Conservation (phyloP, 2,888 invertebrate species). For the Parnassius mnemosyne region DNA sequence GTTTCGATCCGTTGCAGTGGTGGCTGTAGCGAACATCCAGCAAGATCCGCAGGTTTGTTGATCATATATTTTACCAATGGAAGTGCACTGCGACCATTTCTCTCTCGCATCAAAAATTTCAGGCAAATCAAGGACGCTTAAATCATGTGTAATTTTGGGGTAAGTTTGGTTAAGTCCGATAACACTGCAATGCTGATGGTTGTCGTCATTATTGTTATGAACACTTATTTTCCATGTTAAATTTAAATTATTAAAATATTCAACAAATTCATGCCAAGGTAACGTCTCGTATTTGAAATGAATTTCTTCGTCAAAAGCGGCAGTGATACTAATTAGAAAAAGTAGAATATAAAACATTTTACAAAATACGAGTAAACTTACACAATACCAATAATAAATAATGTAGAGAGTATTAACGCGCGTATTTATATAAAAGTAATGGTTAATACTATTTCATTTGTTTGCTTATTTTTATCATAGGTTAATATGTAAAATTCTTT, state of each 20-base stretch:
- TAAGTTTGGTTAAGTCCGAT: not conserved
- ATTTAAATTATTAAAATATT: conserved; percentile 21
- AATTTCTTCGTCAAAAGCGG: conserved; percentile 14
- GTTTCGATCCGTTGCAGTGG: conserved; percentile 88
- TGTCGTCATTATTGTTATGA: not conserved
- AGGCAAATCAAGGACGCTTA: conserved; percentile 6
- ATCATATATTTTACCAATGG: conserved; percentile 85
- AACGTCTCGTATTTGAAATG: conserved; percentile 16
- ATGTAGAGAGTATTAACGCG: not conserved
- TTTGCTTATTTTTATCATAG: not conserved
- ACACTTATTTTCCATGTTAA: conserved; percentile 7
- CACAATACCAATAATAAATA: not conserved
- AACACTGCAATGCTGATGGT: conserved; percentile 11
- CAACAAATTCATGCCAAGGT: conserved; percentile 6
- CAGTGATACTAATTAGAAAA: not conserved
- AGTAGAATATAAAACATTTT: conserved; percentile 12
- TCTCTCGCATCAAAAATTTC: conserved; percentile 61
- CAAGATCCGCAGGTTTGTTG: conserved; percentile 91
- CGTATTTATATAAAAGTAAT: conserved; percentile 3
- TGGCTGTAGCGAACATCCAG: conserved; percentile 91
- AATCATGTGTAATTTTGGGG: conserved; percentile 8
- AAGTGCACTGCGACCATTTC: conserved; percentile 88
- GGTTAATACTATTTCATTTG: not conserved
- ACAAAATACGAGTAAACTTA: not conserved
- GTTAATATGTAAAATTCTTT: not conserved